Base-by-base conservation (phyloP, 2,797 vertebrate species). In the Sebastiscus albofasciatus region DNA sequence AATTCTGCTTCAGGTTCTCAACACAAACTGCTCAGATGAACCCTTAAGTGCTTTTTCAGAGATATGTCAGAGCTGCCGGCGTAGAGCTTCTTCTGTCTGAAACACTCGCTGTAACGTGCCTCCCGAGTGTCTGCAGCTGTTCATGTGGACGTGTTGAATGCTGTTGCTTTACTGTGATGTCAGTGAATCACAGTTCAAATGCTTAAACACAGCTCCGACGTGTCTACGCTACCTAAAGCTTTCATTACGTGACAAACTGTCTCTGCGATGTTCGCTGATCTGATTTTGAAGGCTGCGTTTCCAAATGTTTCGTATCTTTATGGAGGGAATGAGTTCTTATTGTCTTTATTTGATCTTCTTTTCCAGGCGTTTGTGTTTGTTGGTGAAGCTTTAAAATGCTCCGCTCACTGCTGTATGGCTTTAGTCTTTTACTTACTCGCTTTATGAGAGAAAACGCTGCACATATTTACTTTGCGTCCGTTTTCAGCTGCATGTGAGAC, bases 1-100 rank as follows among this genome's bases (percentile, higher is more conserved):
- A 33, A 75, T 66, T 77, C 56, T 49, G 69, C 83, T 90, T 87
- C 81, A 85, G 82, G 81, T 80, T 81, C 34, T 73, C 36, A n/a
- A 42, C 1, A 55, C n/a, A 54, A 49, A 71, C 6, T 16, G 55
- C 65, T 86, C 39, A 5, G 20, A 54, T 55, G 67, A 70, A 73
- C 67, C 62, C 3, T 1, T 1, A 55, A 80, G 86, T 90, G 55
- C 68, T 62, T 81, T 87, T 72, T 36, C 55, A 54, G 36, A 82
- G 14, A 42, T 55, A 46, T 49, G 52, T 74, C 27, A 9, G 36
- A 24, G 24, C 60, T 59, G 24, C 62, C 20, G 5, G 39, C 49
- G 46, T 31, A 29, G 20, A 74, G 74, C 64, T 29, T 52, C 64
- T 29, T 52, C 46, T 55, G 59, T 67, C 27, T 76, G 29, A 58